These are phyloP conservation scores for Prionace glauca DNA, from an alignment of 2,797 vertebrate genomes.

Conservation along the genomic window DNA sequence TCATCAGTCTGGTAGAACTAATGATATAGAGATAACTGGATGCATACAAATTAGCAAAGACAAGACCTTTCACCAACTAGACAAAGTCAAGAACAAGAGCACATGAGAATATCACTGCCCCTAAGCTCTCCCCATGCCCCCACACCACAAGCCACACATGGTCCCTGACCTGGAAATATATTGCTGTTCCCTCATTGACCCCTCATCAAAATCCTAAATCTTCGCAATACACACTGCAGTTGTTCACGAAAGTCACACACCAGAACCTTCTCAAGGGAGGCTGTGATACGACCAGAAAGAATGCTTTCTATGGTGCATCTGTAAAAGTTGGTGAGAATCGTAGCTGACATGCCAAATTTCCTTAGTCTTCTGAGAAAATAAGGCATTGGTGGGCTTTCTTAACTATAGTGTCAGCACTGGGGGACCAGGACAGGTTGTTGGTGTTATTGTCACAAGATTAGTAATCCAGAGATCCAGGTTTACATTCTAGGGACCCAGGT, in stretches of 20 bases:
- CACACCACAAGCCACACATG: neutral
- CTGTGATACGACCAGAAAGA: too few species aligned
- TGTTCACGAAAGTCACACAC: neutral
- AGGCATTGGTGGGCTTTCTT: too few species aligned
- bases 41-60: neutral
- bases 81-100: neutral
- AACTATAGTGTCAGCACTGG: too few species aligned
- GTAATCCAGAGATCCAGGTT: too few species aligned
- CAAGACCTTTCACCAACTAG: neutral
- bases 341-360: too few species aligned
- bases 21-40: neutral
- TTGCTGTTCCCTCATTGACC: neutral
- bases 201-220: too few species aligned
- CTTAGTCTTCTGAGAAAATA: too few species aligned
- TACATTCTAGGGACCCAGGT: too few species aligned
- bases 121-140: neutral
- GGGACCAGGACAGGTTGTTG: too few species aligned
- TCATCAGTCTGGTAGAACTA: neutral
- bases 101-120: neutral
- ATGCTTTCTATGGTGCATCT: too few species aligned
- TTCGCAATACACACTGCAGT: neutral
- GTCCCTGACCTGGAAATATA: neutral
- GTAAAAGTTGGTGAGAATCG: too few species aligned
- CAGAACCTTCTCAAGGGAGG: neutral
- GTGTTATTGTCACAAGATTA: too few species aligned